phyloP scores from a whole-genome alignment of 2,113 vertebrate genomes.

The Nerophis ophidion region DNA sequence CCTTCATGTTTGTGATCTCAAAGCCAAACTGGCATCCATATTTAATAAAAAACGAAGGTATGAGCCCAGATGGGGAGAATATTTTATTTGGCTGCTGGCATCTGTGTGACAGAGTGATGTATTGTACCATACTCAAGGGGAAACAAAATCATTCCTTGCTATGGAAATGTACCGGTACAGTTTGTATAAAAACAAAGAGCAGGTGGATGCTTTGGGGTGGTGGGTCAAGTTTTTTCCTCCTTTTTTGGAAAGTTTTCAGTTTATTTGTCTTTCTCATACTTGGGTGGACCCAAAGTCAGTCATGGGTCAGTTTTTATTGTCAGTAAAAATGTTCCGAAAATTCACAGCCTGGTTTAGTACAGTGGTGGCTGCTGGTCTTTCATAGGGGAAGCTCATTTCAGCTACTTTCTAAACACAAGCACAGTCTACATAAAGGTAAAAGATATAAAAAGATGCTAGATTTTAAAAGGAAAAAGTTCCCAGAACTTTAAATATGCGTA shows the following conservation, averaged over 20 bases:
- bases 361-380: no score
- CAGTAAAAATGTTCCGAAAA: no score
- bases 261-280: not conserved
- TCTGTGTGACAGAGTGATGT: not conserved
- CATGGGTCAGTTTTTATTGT: not conserved
- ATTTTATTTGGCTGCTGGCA: conserved; percentile 39
- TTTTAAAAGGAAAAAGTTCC: no score
- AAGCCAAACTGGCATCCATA: not conserved
- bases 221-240: no score
- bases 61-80: conserved; percentile 33
- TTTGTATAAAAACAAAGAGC: not conserved
- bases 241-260: not conserved
- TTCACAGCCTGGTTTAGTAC: no score
- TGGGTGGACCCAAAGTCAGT: no score
- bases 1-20: not conserved
- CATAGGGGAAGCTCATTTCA: no score
- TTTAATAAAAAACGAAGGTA: not conserved
- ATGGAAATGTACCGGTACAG: not conserved
- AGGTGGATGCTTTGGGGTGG: not conserved
- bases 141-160: conserved; percentile 14
- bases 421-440: no score
- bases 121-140: not conserved
- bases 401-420: no score
- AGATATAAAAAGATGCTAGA: no score
- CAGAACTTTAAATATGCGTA: no score